phyloP scores from a whole-genome alignment of 2,113 vertebrate species.

The Zapus hudsonius region DNA sequence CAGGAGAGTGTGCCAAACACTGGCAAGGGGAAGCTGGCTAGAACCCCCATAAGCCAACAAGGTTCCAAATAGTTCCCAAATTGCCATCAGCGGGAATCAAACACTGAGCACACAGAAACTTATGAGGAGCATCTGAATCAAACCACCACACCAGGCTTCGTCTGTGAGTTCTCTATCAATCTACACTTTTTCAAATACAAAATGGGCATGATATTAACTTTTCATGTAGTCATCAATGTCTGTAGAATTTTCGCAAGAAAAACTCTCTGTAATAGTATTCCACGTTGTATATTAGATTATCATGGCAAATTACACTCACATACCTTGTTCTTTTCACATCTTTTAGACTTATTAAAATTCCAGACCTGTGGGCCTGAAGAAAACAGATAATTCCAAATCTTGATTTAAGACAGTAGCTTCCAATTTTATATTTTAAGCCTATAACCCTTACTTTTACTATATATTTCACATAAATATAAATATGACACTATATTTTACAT shows the following conservation, averaged over 20 bases:
- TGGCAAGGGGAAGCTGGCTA: too few species aligned
- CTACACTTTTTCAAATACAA: constrained; percentile 34
- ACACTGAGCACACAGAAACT: too few species aligned
- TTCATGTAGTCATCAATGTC: background rate
- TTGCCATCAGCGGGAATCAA: too few species aligned
- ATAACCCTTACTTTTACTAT: background rate
- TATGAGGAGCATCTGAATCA: too few species aligned
- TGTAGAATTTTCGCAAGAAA: background rate
- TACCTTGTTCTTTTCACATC: constrained; percentile 30
- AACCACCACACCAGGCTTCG: too few species aligned
- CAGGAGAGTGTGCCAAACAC: too few species aligned
- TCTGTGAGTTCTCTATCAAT: background rate
- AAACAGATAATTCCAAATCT: constrained; percentile 11
- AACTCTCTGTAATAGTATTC: background rate
- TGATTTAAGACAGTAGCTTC: background rate
- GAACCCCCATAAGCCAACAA: too few species aligned
- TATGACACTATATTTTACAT: background rate
- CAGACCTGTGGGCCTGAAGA: background rate
- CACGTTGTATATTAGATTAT: background rate
- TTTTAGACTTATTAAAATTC: constrained; percentile 15
- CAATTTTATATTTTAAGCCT: constrained; percentile 17
- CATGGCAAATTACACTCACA: background rate
- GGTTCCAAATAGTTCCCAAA: too few species aligned
- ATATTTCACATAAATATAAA: background rate
- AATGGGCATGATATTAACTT: background rate